phyloP scores from a whole-genome alignment of 2,797 vertebrate species.

The Austrolebias charrua region DNA sequence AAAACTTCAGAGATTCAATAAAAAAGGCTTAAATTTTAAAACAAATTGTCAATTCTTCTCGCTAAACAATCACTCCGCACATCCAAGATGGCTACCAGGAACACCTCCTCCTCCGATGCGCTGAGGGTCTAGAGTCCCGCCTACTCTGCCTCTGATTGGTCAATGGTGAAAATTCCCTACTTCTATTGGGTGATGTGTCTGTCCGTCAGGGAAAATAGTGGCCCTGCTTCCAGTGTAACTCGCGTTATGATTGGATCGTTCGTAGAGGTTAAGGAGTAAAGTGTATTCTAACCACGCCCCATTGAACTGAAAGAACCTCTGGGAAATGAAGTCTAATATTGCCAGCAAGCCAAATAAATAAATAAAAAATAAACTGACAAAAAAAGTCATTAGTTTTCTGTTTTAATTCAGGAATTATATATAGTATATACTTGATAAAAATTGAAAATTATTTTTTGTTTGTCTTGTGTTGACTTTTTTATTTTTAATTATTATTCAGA shows the following conservation, averaged over 20 bases:
- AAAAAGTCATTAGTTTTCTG: too few relatives aligned
- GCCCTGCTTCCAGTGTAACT: constrained; percentile 70
- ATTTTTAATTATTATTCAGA: too few relatives aligned
- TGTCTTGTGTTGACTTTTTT: too few relatives aligned
- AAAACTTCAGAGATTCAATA: constrained; percentile 37
- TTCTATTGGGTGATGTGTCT: constrained; percentile 35
- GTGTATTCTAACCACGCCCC: neutral
- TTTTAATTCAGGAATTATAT: too few relatives aligned
- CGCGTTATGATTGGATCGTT: constrained; percentile 63
- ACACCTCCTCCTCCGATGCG: constrained; percentile 80
- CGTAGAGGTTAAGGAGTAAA: constrained; percentile 70
- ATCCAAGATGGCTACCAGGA: constrained; percentile 86
- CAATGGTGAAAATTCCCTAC: accelerated
- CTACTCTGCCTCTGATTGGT: constrained; percentile 63
- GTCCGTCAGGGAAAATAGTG: constrained; percentile 38
- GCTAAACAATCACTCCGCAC: constrained; percentile 83
- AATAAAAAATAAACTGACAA: too few relatives aligned
- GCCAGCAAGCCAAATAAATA: neutral
- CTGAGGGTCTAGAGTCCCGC: constrained; percentile 64
- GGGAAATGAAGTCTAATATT: constrained; percentile 34
- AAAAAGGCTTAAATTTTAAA: constrained; percentile 58
- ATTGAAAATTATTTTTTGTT: too few relatives aligned
- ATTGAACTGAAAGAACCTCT: neutral
- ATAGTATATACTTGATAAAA: too few relatives aligned
- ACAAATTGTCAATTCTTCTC: constrained; percentile 78